Percentiles rank a stretch among this genome's conserved stretches.
These are phyloP conservation scores for Misgurnus anguillicaudatus DNA, from an alignment of 2,113 vertebrate species.

Conservation along the genomic window DNA sequence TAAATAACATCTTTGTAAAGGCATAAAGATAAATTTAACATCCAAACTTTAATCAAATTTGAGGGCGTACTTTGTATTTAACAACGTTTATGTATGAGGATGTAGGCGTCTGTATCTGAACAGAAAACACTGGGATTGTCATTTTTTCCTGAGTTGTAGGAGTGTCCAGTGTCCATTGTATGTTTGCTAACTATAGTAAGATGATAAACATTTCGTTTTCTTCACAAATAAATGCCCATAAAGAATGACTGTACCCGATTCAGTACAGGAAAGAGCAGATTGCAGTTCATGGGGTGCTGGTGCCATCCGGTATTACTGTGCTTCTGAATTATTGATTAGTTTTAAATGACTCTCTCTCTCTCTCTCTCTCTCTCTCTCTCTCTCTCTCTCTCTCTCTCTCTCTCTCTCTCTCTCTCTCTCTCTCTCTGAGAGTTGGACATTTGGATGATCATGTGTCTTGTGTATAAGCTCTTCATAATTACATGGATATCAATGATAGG, in stretches of 20 bases:
- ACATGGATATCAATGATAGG: conserved; percentile 36
- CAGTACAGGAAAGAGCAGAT: conserved; percentile 1
- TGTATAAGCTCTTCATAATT: conserved; percentile 28
- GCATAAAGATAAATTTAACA: conserved; percentile 8
- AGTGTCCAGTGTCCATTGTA: conserved; percentile 36
- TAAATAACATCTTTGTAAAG: background rate
- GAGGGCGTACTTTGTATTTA: conserved; percentile 26
- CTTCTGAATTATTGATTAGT: conserved; percentile 72
- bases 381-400: conserved; percentile 41
- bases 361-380: conserved; percentile 19
- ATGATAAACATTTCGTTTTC: conserved; percentile 23
- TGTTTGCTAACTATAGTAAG: background rate
- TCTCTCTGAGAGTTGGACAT: conserved; percentile 15
- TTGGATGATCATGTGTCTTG: conserved; percentile 11
- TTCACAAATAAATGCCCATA: background rate
- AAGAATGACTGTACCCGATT: conserved; percentile 34
- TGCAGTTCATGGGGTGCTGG: conserved; percentile 34
- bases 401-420: conserved; percentile 16
- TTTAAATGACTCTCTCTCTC: conserved; percentile 52
- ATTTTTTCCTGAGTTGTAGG: conserved; percentile 34
- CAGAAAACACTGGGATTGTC: conserved; percentile 51
- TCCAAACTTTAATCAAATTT: background rate
- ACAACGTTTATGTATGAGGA: conserved; percentile 37
- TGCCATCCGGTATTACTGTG: conserved; percentile 50
- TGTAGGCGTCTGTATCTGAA: conserved; percentile 37